Evolutionary conservation across 2,888 invertebrate species (phyloP), one percentile per base, ranked within the genome.

Genomic region (Cheiracanthium punctorium): DNA sequence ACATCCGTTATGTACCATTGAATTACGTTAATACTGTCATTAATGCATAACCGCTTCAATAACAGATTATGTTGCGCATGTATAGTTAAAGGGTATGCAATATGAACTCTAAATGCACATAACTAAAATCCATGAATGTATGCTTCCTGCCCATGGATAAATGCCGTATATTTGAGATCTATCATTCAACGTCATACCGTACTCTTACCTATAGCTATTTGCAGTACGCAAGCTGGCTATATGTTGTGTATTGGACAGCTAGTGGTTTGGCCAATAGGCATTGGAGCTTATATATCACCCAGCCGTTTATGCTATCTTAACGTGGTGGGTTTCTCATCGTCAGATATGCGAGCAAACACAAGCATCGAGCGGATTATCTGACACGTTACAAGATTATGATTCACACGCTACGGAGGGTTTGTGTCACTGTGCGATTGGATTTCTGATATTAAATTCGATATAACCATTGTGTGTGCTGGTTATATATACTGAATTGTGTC

Each of bases 281-380:
- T 12, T 2, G 58, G 43, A 24, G 70, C 82, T 75, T 74, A 73
- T 79, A 79, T 79, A 85, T 77, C 72, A 74, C 73, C 79, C 67
- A 30, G 41, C 79, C 73, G 79, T 84, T 79, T 58, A 74, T 67
- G 24, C 73, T 32, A 69, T 73, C 73, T 77, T 84, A 84, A 52
- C 48, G 70, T 65, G 69, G 43, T 41, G 74, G 72, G 67, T 41
- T 76, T 72, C 67, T 43, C 81, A 67, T 30, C 52, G 33, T 71
- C 64, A 58, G 52, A 65, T 64, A 32, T 30, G 65, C 20, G 64
- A 52, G 77, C 84, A 85, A 85, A 85, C 79, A 79, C 77, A 32
- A 32, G 84, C 65, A 85, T 85, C 74, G 84, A 85, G 37, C 77
- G 79, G 84, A 79, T 85, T 85, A 85, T 85, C 79, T 85, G 84